phyloP scores from a whole-genome alignment of 2,888 invertebrate genomes.

The Acanthosepion esculentum region DNA sequence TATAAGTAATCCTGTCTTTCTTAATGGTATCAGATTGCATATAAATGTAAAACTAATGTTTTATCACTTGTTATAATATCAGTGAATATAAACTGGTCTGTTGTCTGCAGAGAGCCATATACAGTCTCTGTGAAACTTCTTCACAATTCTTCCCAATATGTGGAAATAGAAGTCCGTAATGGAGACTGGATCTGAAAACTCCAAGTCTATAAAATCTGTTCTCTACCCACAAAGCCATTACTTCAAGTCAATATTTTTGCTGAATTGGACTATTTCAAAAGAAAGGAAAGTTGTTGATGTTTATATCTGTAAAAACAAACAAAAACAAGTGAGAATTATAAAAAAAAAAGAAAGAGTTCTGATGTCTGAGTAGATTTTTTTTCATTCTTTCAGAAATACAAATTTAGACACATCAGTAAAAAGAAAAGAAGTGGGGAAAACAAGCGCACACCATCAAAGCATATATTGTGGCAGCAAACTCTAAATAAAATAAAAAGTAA shows the following conservation, averaged over 20 bases:
- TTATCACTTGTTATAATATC: not conserved
- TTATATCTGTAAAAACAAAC: not conserved
- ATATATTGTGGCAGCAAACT: too few relatives aligned
- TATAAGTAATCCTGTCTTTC: too few relatives aligned
- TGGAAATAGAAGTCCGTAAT: not conserved
- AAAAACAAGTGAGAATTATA: not conserved
- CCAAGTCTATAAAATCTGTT: not conserved
- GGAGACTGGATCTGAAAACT: not conserved
- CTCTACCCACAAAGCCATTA: not conserved
- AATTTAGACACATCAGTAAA: too few relatives aligned
- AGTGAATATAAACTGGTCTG: not conserved
- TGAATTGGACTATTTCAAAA: not conserved
- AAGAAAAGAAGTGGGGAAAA: too few relatives aligned
- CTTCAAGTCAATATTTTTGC: not conserved
- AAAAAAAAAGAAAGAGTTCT: too few relatives aligned
- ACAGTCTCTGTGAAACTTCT: not conserved
- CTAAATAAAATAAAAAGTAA: too few relatives aligned
- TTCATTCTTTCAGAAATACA: too few relatives aligned
- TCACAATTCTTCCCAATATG: not conserved
- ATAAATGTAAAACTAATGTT: not conserved
- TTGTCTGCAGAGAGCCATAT: not conserved
- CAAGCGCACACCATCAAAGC: too few relatives aligned
- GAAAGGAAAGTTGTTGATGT: not conserved
- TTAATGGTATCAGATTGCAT: not conserved
- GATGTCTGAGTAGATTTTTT: too few relatives aligned